phyloP scores from a whole-genome alignment of 1,140 invertebrate species.

The Calliopsis andreniformis region DNA sequence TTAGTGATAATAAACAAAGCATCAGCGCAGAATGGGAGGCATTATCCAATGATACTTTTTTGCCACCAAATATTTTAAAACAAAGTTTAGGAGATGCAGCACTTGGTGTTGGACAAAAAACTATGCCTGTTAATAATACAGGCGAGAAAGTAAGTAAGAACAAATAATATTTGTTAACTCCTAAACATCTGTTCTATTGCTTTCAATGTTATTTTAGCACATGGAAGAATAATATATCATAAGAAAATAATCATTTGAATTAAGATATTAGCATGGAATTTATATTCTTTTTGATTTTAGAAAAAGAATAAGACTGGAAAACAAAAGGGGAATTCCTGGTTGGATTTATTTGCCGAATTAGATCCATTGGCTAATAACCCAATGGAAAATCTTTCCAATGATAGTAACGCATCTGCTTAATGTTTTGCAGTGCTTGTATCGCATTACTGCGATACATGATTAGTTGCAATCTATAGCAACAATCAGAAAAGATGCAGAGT shows the following conservation, averaged over 20 bases:
- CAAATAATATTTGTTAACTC: neutral
- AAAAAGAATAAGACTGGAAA: constrained; percentile 72
- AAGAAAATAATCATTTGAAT: neutral
- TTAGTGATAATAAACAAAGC: constrained; percentile 66
- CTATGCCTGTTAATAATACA: constrained; percentile 9
- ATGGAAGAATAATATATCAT: constrained; percentile 2
- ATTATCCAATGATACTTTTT: constrained; percentile 74
- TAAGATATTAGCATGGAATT: neutral
- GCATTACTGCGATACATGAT: constrained; percentile 15
- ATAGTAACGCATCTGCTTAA: constrained; percentile 76
- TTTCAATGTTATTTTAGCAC: neutral
- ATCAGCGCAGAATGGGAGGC: constrained; percentile 71
- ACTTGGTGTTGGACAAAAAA: constrained; percentile 55
- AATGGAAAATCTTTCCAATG: constrained; percentile 72
- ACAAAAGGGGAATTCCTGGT: constrained; percentile 84
- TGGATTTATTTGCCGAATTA: constrained; percentile 95
- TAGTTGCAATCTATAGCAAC: constrained; percentile 47
- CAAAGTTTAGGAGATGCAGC: constrained; percentile 75
- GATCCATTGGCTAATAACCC: constrained; percentile 92
- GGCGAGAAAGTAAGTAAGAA: constrained; percentile 55
- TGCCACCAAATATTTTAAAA: constrained; percentile 77
- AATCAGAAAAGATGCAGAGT: constrained; percentile 27
- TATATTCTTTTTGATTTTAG: constrained; percentile 55
- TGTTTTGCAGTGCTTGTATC: constrained; percentile 29
- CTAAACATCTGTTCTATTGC: neutral